Conservation (phyloP, 2,113 vertebrate genomes). For the Heterochromis multidens region DNA sequence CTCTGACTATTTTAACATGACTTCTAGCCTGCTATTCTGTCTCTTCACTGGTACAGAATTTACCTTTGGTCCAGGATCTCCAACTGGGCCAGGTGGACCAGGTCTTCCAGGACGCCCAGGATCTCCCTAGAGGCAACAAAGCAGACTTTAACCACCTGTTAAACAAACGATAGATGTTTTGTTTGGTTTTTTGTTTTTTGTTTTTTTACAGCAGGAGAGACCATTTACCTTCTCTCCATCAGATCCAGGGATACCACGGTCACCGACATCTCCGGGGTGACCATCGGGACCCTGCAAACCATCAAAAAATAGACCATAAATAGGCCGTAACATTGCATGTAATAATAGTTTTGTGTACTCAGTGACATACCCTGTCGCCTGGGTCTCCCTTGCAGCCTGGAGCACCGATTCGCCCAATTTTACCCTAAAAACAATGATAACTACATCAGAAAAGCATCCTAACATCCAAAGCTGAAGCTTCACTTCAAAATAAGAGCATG, state of each 20-base stretch:
- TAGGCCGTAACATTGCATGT: background rate
- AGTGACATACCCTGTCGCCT: slow-evolving; percentile 82
- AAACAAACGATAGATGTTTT: background rate
- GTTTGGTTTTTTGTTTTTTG: background rate
- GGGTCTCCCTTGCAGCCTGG: slow-evolving; percentile 96
- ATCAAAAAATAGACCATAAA: background rate
- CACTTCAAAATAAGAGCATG: background rate
- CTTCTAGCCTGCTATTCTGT: background rate
- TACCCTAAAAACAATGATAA: slow-evolving; percentile 78
- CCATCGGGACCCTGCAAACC: slow-evolving; percentile 85
- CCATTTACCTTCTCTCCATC: slow-evolving; percentile 70
- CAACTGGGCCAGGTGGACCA: slow-evolving; percentile 55
- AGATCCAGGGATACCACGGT: slow-evolving; percentile 75
- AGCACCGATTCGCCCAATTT: slow-evolving; percentile 89
- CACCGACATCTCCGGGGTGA: slow-evolving; percentile 85
- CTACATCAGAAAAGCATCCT: background rate
- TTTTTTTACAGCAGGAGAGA: background rate
- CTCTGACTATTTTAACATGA: background rate
- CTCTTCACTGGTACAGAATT: background rate
- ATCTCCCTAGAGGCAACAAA: slow-evolving; percentile 69
- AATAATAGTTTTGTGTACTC: background rate
- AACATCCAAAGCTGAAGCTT: background rate
- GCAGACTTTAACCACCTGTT: background rate
- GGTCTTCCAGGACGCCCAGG: slow-evolving; percentile 72
- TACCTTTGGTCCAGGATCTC: slow-evolving; percentile 71